phyloP scores from a whole-genome alignment of 2,888 invertebrate genomes.

The Eulithis testata region DNA sequence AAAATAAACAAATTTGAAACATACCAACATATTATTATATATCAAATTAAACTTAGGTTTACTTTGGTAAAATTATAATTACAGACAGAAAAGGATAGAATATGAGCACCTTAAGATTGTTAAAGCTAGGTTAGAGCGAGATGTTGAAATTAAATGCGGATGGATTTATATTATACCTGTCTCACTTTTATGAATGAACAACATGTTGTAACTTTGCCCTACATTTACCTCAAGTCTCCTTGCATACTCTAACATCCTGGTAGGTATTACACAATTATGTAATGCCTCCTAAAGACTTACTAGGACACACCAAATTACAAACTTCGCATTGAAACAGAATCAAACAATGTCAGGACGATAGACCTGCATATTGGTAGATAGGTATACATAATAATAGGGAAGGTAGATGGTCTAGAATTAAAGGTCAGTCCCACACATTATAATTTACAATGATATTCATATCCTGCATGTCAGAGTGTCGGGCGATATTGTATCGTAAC shows the following conservation, averaged over 20 bases:
- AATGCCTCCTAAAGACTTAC: conserved; percentile 54
- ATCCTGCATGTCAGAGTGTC: conserved; percentile 35
- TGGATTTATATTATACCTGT: conserved; percentile 32
- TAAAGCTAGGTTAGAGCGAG: conserved; percentile 23
- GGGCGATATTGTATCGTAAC: conserved; percentile 33
- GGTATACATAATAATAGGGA: too few relatives aligned
- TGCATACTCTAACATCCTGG: conserved; percentile 59
- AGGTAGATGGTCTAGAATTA: conserved; percentile 15
- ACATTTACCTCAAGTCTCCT: conserved; percentile 51
- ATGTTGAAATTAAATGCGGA: conserved; percentile 21
- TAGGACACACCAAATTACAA: conserved; percentile 25
- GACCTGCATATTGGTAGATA: too few relatives aligned
- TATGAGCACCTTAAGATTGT: not conserved
- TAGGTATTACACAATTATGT: conserved; percentile 78
- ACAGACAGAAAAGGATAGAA: not conserved
- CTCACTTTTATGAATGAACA: conserved; percentile 51
- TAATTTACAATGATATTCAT: conserved; percentile 33
- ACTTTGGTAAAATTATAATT: not conserved
- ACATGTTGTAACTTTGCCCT: conserved; percentile 47
- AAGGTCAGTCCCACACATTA: conserved; percentile 26
- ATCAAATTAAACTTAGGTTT: too few relatives aligned
- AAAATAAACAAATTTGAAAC: not conserved
- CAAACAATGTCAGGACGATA: too few relatives aligned
- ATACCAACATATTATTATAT: too few relatives aligned
- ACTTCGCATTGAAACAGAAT: not conserved